Conservation (phyloP, 2,113 vertebrate genomes). For the Gymnogyps californianus region DNA sequence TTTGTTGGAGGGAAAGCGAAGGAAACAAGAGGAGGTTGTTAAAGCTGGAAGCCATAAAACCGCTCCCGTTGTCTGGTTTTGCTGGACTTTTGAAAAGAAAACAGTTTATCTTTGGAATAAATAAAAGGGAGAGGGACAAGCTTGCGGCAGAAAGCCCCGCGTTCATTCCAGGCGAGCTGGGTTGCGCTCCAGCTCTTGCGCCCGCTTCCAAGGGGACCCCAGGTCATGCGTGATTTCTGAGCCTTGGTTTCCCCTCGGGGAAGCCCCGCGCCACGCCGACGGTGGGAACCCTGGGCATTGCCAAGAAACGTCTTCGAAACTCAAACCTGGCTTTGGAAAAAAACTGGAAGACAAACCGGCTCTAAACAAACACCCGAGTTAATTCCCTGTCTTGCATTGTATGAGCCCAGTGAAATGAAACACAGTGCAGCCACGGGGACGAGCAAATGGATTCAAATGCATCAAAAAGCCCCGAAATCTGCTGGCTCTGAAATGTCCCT, state of each 20-base stretch:
- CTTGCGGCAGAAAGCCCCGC: not conserved
- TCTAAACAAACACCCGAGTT: constrained; percentile 7
- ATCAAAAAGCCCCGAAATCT: not conserved
- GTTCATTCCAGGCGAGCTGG: not conserved
- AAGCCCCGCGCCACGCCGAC: accelerated
- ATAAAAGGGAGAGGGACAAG: not conserved
- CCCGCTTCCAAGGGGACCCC: not conserved
- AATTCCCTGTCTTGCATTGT: constrained; percentile 44
- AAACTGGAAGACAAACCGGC: constrained; percentile 37
- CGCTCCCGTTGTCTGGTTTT: not conserved
- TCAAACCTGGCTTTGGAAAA: constrained; percentile 36
- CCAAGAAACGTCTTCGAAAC: constrained; percentile 31
- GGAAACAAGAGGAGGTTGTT: not conserved
- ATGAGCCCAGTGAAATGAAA: constrained; percentile 34
- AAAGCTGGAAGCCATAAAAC: not conserved
- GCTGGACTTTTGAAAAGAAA: not conserved
- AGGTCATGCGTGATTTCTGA: not conserved
- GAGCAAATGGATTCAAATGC: not conserved
- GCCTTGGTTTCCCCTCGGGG: not conserved
- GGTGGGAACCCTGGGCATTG: not conserved
- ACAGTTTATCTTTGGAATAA: constrained; percentile 56
- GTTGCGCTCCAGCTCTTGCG: not conserved
- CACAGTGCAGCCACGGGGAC: not conserved
- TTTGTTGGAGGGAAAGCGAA: not conserved
- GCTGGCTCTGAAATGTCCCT: not conserved